phyloP scores from a whole-genome alignment of 2,888 invertebrate species.

The Argyresthia albistria region DNA sequence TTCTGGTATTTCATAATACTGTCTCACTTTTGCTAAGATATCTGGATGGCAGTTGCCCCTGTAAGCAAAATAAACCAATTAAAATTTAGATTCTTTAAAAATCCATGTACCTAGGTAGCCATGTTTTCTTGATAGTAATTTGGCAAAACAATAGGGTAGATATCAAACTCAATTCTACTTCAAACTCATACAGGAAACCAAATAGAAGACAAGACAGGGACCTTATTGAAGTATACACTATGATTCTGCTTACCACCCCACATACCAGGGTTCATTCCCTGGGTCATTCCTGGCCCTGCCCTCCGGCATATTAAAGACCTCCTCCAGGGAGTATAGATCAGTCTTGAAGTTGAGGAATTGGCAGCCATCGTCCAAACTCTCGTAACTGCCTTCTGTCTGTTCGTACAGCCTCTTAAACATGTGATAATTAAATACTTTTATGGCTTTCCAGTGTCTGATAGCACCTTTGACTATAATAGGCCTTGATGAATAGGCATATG shows the following conservation, averaged over 20 bases:
- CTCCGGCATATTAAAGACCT: constrained; percentile 84
- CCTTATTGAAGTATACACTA: not conserved
- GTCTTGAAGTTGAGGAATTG: constrained; percentile 91
- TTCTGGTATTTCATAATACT: constrained; percentile 85
- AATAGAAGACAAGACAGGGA: too few species aligned
- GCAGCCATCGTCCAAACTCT: constrained; percentile 84
- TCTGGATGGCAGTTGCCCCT: constrained; percentile 92
- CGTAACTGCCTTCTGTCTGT: constrained; percentile 78
- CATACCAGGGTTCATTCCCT: constrained; percentile 85
- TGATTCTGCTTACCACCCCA: constrained; percentile 82
- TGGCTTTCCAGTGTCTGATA: constrained; percentile 83
- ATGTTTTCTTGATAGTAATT: too few species aligned
- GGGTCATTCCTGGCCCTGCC: constrained; percentile 74
- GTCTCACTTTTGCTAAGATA: constrained; percentile 79
- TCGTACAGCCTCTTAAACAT: constrained; percentile 81
- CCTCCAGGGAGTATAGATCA: constrained; percentile 80
- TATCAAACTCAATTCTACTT: too few species aligned
- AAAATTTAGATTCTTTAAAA: too few species aligned
- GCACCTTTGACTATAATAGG: constrained; percentile 87
- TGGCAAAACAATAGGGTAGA: too few species aligned
- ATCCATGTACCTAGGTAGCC: too few species aligned
- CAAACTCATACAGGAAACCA: too few species aligned
- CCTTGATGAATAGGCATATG: constrained; percentile 82
- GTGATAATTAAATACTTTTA: constrained; percentile 75
- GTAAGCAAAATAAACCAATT: constrained; percentile 19